Evolutionary conservation across 2,888 invertebrate genomes (phyloP), one percentile per base, ranked within the genome.

Genomic region (Strigamia maritima): DNA sequence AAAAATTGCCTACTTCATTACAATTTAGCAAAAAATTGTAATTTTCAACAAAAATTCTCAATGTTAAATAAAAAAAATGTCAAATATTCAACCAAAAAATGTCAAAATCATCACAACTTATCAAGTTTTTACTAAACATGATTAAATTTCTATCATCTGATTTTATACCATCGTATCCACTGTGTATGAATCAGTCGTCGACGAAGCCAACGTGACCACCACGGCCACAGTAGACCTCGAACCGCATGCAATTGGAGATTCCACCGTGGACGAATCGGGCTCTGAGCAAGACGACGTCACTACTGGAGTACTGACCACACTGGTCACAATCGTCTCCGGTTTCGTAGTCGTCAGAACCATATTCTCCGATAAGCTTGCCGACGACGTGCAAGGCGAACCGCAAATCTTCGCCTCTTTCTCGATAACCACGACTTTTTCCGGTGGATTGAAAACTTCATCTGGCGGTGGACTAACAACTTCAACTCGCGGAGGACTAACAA

Each of bases 201-300:
- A 76, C 7, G 76, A 76, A 4, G 76, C 76, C 35, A 38, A 40
- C 16, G 76, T 76, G 1, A 76, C 76, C 28, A 76, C 76, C 28
- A 76, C 76, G n/a, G 76, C 24, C 22, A 75, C 75, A n/a, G 3
- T 28, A 3, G 28, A 6, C 19, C 75, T 6, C 35, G 75, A 75
- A 1, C 28, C 28, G 24, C 75, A 24, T 3, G 35, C 31, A 75
- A 35, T 14, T 6, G 75, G 12, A n/a, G 24, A 26, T 3, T 31
- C 75, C 24, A 35, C 24, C 10, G 75, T 28, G 3, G 75, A 75
- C 75, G 75, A 75, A 60, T 60, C 60, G 8, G 60, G 22, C 24
- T 60, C 60, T 6, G 60, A 22, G 60, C 60, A 60, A 6, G 60
- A 19, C 24, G 60, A 60, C 60, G 60, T 60, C 12, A 60, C 60